These are phyloP conservation scores for Muntiacus reevesi DNA, from an alignment of 2,113 vertebrate genomes.

Conservation along the genomic window DNA sequence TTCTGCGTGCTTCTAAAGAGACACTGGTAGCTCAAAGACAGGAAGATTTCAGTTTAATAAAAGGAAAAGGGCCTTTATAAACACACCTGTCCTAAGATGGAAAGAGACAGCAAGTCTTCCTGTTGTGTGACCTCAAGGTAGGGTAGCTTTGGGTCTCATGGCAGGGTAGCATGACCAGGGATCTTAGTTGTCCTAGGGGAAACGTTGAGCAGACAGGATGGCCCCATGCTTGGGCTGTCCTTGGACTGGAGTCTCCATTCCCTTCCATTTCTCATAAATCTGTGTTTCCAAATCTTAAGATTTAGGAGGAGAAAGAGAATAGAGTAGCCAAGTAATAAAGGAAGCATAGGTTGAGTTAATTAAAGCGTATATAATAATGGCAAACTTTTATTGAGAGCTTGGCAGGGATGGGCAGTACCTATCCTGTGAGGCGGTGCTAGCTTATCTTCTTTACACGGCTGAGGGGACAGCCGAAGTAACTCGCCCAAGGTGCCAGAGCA, in stretches of 20 bases:
- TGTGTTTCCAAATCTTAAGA: neutral
- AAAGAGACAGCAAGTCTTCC: neutral
- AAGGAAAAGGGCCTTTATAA: neutral
- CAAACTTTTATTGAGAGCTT: neutral
- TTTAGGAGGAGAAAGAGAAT: neutral
- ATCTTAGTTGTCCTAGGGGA: neutral
- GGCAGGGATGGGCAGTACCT: no score
- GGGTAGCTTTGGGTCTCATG: neutral
- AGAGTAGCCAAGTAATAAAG: neutral
- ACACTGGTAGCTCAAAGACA: neutral
- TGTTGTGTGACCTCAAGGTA: neutral
- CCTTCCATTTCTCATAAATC: neutral
- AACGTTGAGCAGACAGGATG: neutral
- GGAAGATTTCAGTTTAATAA: neutral
- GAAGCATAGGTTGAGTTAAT: neutral
- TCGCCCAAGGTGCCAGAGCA: neutral
- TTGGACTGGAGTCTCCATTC: neutral
- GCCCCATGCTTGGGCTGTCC: no score
- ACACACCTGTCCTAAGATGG: neutral
- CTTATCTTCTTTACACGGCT: neutral
- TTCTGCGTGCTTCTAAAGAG: neutral
- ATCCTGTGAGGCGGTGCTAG: no score
- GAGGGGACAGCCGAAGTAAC: neutral
- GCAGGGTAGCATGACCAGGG: neutral
- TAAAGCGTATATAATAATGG: neutral